These are phyloP conservation scores for Pygmarrhopalites habei DNA, from an alignment of 1,140 invertebrate species.

Conservation along the genomic window DNA sequence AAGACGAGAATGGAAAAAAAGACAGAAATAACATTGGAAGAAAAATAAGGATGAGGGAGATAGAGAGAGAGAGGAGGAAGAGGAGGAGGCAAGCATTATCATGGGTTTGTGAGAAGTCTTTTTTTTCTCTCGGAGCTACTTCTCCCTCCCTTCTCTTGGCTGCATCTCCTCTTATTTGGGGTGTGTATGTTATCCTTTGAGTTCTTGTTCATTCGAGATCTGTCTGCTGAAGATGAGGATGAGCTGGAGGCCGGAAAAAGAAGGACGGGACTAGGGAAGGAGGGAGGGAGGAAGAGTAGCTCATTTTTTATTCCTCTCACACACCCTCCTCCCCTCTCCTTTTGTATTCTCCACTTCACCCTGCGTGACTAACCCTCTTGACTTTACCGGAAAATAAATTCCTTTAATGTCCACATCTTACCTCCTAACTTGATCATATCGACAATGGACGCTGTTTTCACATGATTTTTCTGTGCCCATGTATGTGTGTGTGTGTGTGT, in stretches of 20 bases:
- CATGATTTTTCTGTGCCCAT: constrained; percentile 5
- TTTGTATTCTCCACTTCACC: constrained; percentile 26
- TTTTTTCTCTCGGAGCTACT: not conserved
- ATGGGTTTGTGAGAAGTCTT: constrained; percentile 9
- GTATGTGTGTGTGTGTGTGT: constrained; percentile 1
- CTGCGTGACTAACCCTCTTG: constrained; percentile 31
- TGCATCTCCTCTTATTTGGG: too few relatives aligned
- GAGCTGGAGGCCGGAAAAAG: too few relatives aligned
- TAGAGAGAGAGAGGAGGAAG: constrained; percentile 1
- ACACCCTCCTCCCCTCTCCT: constrained; percentile 13
- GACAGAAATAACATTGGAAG: constrained; percentile 25
- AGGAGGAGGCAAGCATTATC: constrained; percentile 19
- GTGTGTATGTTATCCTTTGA: too few relatives aligned
- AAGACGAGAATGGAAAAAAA: constrained; percentile 25
- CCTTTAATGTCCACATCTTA: constrained; percentile 28
- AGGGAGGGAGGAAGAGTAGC: not conserved
- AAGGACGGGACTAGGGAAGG: too few relatives aligned
- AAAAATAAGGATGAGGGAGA: constrained; percentile 15
- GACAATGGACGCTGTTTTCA: constrained; percentile 19
- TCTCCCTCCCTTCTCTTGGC: too few relatives aligned
- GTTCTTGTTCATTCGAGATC: too few relatives aligned
- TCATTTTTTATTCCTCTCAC: constrained; percentile 34
- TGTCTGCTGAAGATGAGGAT: too few relatives aligned
- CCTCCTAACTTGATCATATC: constrained; percentile 27
- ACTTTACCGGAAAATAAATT: constrained; percentile 35